Base-by-base conservation (phyloP, 37 sponge, comb jelly and placozoan species). In the Corticium candelabrum region DNA sequence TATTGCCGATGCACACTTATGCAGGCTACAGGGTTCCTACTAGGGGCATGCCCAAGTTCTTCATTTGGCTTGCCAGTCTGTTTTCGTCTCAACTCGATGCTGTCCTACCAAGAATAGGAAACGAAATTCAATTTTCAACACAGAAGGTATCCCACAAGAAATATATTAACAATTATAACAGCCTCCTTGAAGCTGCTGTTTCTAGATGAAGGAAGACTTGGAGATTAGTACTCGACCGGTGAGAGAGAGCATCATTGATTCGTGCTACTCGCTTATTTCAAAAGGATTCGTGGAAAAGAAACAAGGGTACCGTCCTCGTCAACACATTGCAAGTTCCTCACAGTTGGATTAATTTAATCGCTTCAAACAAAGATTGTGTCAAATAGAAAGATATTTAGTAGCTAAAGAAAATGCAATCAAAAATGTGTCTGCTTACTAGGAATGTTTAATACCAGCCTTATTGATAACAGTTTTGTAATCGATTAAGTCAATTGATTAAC, bases 221-320 rank as follows among this genome's bases (percentile, higher is more conserved):
- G 93, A 90, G 0, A 82, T 95, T 37, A 41, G 69, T 27, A 87
- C 90, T 3, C 74, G 82, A 0, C 62, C 79, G n/a, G 33, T 67
- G 30, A 38, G 82, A 32, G 74, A 89, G 37, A 80, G 79, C 11
- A 74, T 95, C 74, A 84, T 95, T 34, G 96, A 95, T 68, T 82
- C 76, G 34, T 81, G 85, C 69, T 91, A 95, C 79, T 85, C 82
- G 41, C 62, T 95, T 37, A 82, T 95, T 82, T 87, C 89, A 3
- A 21, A 79, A 31, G 93, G 88, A 0, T 0, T 86, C 0, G 93
- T 86, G 3, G 73, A 72, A 40, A 86, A 84, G 77, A 87, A 79
- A 40, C 87, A 82, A 21, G 70, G 79, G 0, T 92, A 91, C n/a
- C n/a, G n/a, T n/a, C n/a, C n/a, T n/a, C n/a, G n/a, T n/a, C n/a